Percentiles rank a stretch among this genome's conserved stretches.
These are phyloP conservation scores for Halichoeres trimaculatus DNA, from an alignment of 2,113 vertebrate species.

Conservation along the genomic window DNA sequence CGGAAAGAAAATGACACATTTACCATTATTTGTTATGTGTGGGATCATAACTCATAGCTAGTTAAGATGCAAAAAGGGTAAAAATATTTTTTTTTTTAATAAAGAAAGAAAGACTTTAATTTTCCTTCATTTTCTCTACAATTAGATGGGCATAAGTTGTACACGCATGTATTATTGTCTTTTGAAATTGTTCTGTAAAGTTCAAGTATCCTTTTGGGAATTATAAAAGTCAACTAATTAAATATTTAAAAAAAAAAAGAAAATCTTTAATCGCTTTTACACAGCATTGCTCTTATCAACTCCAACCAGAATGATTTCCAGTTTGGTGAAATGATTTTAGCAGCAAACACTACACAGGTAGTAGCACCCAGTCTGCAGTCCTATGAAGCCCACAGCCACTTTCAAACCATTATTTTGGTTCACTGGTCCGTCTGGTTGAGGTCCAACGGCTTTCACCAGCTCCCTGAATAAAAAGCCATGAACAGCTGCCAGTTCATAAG, in stretches of 20 bases:
- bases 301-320: constrained; percentile 26
- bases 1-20: too few species aligned
- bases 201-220: neutral
- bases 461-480: constrained; percentile 40
- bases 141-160: too few species aligned
- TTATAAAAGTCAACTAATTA: neutral
- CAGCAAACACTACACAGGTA: constrained; percentile 14
- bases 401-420: constrained; percentile 73
- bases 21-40: too few species aligned
- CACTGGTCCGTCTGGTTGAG: constrained; percentile 69
- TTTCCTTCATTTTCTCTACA: too few species aligned
- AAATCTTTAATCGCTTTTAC: constrained; percentile 11
- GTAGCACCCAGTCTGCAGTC: constrained; percentile 44
- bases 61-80: too few species aligned
- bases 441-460: constrained; percentile 49
- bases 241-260: neutral
- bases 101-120: too few species aligned
- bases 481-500: constrained; percentile 44
- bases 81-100: too few species aligned
- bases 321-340: constrained; percentile 27
- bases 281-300: constrained; percentile 16
- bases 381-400: constrained; percentile 48
- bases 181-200: neutral
- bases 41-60: too few species aligned
- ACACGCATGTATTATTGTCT: neutral